Evolutionary conservation across 2,113 vertebrate genomes (phyloP).

Genomic region (Festucalex cinctus): DNA sequence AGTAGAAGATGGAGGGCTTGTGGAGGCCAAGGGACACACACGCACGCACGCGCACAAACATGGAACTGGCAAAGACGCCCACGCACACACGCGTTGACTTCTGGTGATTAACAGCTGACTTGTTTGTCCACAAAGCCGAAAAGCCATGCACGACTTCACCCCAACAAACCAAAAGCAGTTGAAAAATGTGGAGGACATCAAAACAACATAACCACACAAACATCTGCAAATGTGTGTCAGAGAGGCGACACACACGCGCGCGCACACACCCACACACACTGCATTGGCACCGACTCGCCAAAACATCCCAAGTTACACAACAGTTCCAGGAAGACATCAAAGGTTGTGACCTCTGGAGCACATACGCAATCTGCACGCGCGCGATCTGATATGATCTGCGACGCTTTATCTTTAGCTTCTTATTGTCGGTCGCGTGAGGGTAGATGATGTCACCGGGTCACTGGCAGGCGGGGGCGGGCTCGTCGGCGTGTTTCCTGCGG

Average conservation of each 20-base stretch:
- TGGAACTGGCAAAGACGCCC: background rate
- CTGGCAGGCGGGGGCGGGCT: background rate
- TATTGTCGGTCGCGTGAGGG: slow-evolving; percentile 12
- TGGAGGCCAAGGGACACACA: slow-evolving; percentile 24
- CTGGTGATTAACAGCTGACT: slow-evolving; percentile 1
- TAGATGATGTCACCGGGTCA: background rate
- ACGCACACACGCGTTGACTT: slow-evolving; percentile 1
- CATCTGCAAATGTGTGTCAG: slow-evolving; percentile 6
- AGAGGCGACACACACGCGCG: background rate
- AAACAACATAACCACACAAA: slow-evolving; percentile 21
- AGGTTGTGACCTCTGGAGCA: slow-evolving; percentile 41
- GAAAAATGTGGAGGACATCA: slow-evolving; percentile 13
- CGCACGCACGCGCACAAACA: slow-evolving; percentile 10
- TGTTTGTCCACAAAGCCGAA: slow-evolving; percentile 11
- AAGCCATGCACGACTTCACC: background rate
- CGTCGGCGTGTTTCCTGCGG: background rate
- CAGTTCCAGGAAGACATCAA: slow-evolving; percentile 43
- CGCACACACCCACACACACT: background rate
- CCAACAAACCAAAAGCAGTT: slow-evolving; percentile 1
- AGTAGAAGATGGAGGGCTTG: slow-evolving; percentile 16
- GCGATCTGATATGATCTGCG: slow-evolving; percentile 38
- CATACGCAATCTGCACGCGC: slow-evolving; percentile 10
- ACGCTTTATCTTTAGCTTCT: slow-evolving; percentile 29
- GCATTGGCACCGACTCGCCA: slow-evolving; percentile 4
- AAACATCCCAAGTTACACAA: slow-evolving; percentile 45